phyloP scores from a whole-genome alignment of 2,113 vertebrate species.

The Vidua chalybeata region DNA sequence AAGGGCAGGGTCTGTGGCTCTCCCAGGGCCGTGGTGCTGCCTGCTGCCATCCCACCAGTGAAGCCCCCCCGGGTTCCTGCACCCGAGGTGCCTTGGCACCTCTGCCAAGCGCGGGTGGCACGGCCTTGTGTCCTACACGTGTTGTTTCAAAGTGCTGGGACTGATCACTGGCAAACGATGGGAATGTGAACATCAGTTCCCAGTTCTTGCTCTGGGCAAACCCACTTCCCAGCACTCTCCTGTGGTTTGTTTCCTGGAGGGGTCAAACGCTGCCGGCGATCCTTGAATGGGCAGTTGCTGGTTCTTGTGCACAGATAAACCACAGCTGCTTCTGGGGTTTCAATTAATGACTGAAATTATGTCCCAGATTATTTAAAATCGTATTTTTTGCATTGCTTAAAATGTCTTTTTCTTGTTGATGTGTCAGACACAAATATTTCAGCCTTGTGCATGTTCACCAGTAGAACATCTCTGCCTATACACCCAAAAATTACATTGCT shows the following conservation, averaged over 20 bases:
- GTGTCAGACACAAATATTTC: neutral
- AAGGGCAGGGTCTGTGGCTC: neutral
- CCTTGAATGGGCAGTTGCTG: rapidly evolving
- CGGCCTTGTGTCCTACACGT: too few species aligned
- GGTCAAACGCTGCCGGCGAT: neutral
- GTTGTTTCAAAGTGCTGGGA: neutral
- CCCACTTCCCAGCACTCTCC: neutral
- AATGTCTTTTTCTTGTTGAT: neutral
- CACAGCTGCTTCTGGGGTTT: neutral
- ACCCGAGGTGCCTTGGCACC: rapidly evolving
- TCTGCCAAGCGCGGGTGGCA: neutral
- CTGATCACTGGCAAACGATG: neutral
- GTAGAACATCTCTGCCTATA: neutral
- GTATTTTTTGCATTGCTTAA: neutral
- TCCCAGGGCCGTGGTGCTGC: neutral
- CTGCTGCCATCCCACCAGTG: neutral
- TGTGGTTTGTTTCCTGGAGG: neutral
- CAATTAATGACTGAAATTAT: neutral
- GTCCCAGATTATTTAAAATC: neutral
- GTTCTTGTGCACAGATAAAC: neutral
- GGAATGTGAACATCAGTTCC: neutral
- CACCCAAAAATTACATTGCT: neutral
- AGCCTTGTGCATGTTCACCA: rapidly evolving
- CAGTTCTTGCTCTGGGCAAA: neutral
- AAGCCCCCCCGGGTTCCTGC: neutral